Evolutionary conservation across 2,888 invertebrate species (phyloP), one percentile per base, ranked within the genome.

Genomic region (Caenorhabditis becei): DNA sequence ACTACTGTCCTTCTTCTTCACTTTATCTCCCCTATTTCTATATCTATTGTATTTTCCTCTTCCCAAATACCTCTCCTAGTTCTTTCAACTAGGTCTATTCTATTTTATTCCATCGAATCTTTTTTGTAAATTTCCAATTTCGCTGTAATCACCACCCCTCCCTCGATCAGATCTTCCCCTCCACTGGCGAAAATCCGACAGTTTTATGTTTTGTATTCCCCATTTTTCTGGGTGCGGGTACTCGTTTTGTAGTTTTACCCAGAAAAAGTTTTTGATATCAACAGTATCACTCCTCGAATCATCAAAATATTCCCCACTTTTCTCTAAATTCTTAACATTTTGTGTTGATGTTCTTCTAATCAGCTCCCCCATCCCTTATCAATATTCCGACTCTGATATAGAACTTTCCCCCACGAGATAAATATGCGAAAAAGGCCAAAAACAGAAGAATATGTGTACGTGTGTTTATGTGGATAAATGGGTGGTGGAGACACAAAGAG

Each of bases 181-280:
- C n/a, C n/a, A n/a, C n/a, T n/a, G n/a, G n/a, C n/a, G n/a, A n/a
- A n/a, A n/a, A n/a, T n/a, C n/a, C n/a, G n/a, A n/a, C n/a, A n/a
- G n/a, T n/a, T n/a, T n/a, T 23, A n/a, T n/a, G n/a, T 66, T 26
- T n/a, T 32, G 28, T 44, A 24, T 41, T 26, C 20, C 53, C 23
- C 35, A 24, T 71, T 61, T 71, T 71, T 71, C 71, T 71, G 71
- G 26, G 62, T 54, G 62, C 71, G 71, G 71, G 71, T 71, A 56
- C 32, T 8, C 44, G 10, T 44, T 41, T 41, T 51, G 18, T 37
- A 62, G 61, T 71, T 71, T 32, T 53, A 41, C 24, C 56, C 18
- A 61, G 51, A 56, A n/a, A n/a, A n/a, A n/a, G n/a, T 32, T 32
- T 32, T 32, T 32, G 32, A 7, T 32, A 63, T 71, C 10, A 23